Conservation (phyloP, 2,888 invertebrate species). For the Merodon equestris region DNA sequence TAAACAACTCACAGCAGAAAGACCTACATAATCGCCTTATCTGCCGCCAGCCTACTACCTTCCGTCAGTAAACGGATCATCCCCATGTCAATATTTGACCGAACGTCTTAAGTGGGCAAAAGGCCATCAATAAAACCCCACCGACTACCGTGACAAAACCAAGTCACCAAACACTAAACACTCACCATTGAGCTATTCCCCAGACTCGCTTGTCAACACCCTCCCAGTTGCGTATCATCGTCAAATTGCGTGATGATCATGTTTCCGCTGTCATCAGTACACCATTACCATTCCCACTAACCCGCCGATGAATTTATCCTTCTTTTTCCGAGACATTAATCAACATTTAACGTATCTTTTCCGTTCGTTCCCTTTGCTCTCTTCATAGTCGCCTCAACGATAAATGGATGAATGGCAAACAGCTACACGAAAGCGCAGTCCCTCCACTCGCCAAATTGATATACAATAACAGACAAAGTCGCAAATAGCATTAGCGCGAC, state of each 20-base stretch:
- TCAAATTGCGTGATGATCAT: constrained; percentile 32
- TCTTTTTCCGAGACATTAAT: constrained; percentile 47
- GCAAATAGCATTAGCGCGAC: constrained; percentile 20
- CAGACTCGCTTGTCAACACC: constrained; percentile 14
- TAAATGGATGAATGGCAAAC: no score
- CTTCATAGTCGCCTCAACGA: neutral
- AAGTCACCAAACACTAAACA: constrained; percentile 7
- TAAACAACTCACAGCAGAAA: no score
- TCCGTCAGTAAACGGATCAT: no score
- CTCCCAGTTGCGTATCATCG: constrained; percentile 15
- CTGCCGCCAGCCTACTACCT: no score
- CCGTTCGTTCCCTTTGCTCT: constrained; percentile 25
- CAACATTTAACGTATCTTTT: constrained; percentile 47
- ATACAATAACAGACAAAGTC: constrained; percentile 37
- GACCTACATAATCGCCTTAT: no score
- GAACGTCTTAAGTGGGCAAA: constrained; percentile 21
- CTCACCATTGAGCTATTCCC: neutral
- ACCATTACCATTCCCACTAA: neutral
- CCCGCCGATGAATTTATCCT: neutral
- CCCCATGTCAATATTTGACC: no score
- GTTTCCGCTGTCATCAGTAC: constrained; percentile 21
- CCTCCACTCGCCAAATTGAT: constrained; percentile 40
- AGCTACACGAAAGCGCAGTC: neutral
- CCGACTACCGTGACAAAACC: constrained; percentile 17
- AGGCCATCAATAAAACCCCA: constrained; percentile 31